These are phyloP conservation scores for Synchiropus splendidus DNA, from an alignment of 2,113 vertebrate species.

Conservation along the genomic window DNA sequence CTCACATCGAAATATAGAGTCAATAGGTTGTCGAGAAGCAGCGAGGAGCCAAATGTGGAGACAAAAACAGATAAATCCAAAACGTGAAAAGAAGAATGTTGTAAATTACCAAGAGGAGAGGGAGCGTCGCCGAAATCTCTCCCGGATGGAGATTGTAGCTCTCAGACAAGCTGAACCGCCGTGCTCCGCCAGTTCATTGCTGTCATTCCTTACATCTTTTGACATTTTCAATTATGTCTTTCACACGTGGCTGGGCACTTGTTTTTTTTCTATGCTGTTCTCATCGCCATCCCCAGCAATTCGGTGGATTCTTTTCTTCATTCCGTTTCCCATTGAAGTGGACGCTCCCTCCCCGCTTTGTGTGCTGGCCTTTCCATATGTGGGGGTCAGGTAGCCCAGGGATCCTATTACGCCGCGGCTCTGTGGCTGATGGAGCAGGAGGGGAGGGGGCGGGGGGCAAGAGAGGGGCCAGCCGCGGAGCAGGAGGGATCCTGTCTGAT, in stretches of 20 bases:
- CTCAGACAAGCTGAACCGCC: conserved; percentile 46
- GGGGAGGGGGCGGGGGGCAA: conserved; percentile 4
- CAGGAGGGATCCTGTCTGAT: conserved; percentile 40
- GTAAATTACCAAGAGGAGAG: conserved; percentile 19
- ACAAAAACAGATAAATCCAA: neutral
- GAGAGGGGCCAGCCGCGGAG: conserved; percentile 7
- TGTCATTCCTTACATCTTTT: conserved; percentile 70
- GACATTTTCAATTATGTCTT: conserved; percentile 74
- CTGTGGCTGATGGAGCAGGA: conserved; percentile 9
- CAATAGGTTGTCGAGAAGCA: neutral
- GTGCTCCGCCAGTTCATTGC: conserved; percentile 62
- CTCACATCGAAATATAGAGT: conserved; percentile 8
- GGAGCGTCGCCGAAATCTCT: conserved; percentile 16
- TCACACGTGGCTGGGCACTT: conserved; percentile 61
- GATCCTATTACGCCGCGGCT: conserved; percentile 42
- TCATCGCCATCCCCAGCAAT: conserved; percentile 30
- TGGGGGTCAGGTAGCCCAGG: conserved; percentile 48
- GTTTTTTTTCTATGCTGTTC: conserved; percentile 13
- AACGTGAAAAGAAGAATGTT: conserved; percentile 13
- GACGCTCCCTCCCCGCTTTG: conserved; percentile 37
- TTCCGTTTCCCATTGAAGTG: conserved; percentile 50
- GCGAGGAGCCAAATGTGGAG: too few species aligned
- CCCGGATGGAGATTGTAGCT: conserved; percentile 31
- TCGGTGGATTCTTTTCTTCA: conserved; percentile 31
- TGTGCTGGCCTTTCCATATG: conserved; percentile 41